Base-by-base conservation (phyloP, 2,888 invertebrate genomes). In the Hydrotaea cyrtoneurina region DNA sequence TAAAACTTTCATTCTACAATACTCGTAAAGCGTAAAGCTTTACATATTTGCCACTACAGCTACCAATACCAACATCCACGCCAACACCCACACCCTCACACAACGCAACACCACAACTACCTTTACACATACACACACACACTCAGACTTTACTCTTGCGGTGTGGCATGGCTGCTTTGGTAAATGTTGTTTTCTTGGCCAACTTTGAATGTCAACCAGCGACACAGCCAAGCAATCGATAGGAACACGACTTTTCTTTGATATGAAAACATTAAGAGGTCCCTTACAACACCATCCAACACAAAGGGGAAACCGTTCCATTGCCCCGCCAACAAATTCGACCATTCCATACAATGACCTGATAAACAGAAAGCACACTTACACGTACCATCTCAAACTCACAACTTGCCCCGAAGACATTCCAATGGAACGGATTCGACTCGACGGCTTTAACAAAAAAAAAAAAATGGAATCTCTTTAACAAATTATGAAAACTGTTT, bases 161-260 rank as follows among this genome's bases (percentile, higher is more conserved):
- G 59, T 59, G 15, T 23, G 39, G n/a, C n/a, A 57, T 39, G 39
- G 39, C 39, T 73, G 31, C 36, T 72, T 59, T 11, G 46, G 23
- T 21, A 64, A 64, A 39, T 80, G 50, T 64, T 74, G 53, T 64
- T 77, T 80, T 77, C 74, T 82, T 74, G 77, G 77, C 74, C 82
- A 82, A 80, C 79, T 80, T 69, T 74, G 77, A 85, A 85, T 82
- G 82, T 79, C 79, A 81, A 84, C 64, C 64, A 10, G 23, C 59
- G 66, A 55, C 3, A n/a, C 64, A 53, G 19, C 69, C 10, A 57
- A 78, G 19, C 72, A 85, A 82, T 85, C 84, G 81, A 85, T 85
- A 79, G 59, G 50, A 79, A 26, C 2, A 62, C 23, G 31, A 62
- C n/a, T 31, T 62, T 31, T 31, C 19, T 21, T 46, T 21, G 13